Evolutionary conservation across 2,888 invertebrate species (phyloP).

Genomic region (Pandemis heparana): DNA sequence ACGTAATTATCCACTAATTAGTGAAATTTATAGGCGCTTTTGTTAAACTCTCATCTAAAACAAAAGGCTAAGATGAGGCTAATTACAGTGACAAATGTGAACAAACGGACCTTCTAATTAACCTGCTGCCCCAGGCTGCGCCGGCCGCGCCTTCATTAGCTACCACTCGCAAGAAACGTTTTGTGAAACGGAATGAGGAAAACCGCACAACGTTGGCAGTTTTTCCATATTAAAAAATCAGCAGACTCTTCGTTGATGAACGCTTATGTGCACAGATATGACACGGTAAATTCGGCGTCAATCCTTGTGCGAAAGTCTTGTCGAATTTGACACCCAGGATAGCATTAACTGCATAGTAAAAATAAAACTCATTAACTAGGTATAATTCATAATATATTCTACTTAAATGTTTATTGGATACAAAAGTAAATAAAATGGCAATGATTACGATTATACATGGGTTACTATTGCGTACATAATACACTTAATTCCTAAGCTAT

Average conservation of each 20-base stretch:
- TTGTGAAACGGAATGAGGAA: constrained; percentile 29
- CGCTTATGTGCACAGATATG: no score
- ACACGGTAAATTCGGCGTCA: no score
- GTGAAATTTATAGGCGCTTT: background rate
- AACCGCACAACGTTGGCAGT: background rate
- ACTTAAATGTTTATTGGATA: constrained; percentile 4
- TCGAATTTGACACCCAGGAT: no score
- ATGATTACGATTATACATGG: constrained; percentile 29
- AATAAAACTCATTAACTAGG: background rate
- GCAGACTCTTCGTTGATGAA: background rate
- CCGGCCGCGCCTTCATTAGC: background rate
- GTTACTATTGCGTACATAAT: constrained; percentile 14
- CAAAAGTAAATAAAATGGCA: constrained; percentile 39
- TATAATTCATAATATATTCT: constrained; percentile 12
- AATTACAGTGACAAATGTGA: constrained; percentile 32
- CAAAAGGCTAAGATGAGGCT: constrained; percentile 6
- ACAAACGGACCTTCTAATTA: constrained; percentile 30
- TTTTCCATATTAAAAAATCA: background rate
- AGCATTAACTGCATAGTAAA: no score
- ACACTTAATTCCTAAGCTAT: constrained; percentile 6
- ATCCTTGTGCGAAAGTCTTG: no score
- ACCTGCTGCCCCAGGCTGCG: background rate
- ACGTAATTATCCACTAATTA: background rate
- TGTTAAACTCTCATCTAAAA: constrained; percentile 9
- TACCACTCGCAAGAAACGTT: constrained; percentile 13